Conservation (phyloP, 1,140 invertebrate genomes). For the Tetraneura akinire region DNA sequence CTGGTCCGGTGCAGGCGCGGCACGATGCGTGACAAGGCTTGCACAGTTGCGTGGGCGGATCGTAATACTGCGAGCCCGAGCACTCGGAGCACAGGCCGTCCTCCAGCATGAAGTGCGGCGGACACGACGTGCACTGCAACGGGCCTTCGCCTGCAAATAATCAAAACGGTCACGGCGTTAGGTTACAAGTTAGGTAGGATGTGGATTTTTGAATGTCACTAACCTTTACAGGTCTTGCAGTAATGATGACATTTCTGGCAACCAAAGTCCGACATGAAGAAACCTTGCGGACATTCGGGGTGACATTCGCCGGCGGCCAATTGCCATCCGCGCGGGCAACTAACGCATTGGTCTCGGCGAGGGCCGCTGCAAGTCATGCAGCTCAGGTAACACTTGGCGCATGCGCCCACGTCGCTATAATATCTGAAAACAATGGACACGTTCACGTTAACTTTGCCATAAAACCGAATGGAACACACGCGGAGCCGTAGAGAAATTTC, state of each 20-base stretch:
- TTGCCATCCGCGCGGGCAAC: conserved; percentile 75
- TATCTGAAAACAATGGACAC: too few species aligned
- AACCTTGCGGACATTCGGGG: conserved; percentile 79
- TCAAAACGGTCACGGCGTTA: background rate
- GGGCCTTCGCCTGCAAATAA: conserved; percentile 66
- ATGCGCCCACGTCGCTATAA: conserved; percentile 79
- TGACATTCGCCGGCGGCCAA: conserved; percentile 79
- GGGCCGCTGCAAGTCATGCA: conserved; percentile 82
- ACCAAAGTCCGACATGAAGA: conserved; percentile 75
- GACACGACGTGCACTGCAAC: conserved; percentile 72
- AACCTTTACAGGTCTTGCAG: conserved; percentile 77
- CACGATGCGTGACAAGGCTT: conserved; percentile 71
- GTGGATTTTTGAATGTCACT: too few species aligned
- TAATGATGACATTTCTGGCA: conserved; percentile 84
- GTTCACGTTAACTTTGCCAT: too few species aligned
- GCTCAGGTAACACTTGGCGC: conserved; percentile 77
- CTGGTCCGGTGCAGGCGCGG: conserved; percentile 69
- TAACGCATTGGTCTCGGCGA: conserved; percentile 78
- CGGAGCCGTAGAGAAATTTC: too few species aligned
- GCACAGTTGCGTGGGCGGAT: conserved; percentile 69
- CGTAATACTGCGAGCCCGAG: conserved; percentile 72
- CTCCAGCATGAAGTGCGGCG: conserved; percentile 71
- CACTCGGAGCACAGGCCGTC: conserved; percentile 75
- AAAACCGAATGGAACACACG: too few species aligned
- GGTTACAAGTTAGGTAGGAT: too few species aligned